Conservation (phyloP, 64 coral and sea anemone genomes). For the Actinia equina region DNA sequence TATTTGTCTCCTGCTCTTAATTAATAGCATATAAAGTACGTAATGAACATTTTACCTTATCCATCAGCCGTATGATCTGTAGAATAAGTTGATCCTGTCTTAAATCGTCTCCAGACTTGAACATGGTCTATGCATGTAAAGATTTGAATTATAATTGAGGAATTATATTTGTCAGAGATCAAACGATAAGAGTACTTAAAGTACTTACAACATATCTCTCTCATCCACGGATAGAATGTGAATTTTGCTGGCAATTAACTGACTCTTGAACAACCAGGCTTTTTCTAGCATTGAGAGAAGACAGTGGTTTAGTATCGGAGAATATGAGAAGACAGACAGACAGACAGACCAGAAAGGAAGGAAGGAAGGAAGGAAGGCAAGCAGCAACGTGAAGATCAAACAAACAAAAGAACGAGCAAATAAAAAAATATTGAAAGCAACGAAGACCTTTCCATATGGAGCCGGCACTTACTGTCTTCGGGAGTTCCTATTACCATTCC, state of each 20-base stretch:
- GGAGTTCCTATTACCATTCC: slow-evolving; percentile 76
- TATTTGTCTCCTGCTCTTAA: no score
- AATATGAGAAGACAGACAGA: not conserved
- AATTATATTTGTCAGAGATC: no score
- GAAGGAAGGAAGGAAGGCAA: not conserved
- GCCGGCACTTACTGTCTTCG: slow-evolving; percentile 37
- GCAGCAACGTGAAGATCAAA: no score
- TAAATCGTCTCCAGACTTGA: slow-evolving; percentile 98
- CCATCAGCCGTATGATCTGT: slow-evolving; percentile 95
- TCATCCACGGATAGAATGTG: slow-evolving; percentile 82
- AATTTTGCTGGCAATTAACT: slow-evolving; percentile 97
- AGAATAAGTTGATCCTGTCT: slow-evolving; percentile 95
- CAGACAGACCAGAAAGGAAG: not conserved
- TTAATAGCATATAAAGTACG: no score
- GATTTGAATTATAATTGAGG: not conserved
- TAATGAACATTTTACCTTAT: slow-evolving; percentile 53
- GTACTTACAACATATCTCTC: slow-evolving; percentile 85
- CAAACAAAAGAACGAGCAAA: no score
- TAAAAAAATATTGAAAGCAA: no score
- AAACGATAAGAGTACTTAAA: no score
- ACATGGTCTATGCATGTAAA: slow-evolving; percentile 55
- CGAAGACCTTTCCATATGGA: not conserved
- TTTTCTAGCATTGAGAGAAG: slow-evolving; percentile 64
- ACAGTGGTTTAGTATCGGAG: not conserved
- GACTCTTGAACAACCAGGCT: slow-evolving; percentile 90